A percentile compares a stretch with the other conserved stretches of the same genome.
phyloP scores from a whole-genome alignment of 2,797 vertebrate species.

The Helostoma temminkii region DNA sequence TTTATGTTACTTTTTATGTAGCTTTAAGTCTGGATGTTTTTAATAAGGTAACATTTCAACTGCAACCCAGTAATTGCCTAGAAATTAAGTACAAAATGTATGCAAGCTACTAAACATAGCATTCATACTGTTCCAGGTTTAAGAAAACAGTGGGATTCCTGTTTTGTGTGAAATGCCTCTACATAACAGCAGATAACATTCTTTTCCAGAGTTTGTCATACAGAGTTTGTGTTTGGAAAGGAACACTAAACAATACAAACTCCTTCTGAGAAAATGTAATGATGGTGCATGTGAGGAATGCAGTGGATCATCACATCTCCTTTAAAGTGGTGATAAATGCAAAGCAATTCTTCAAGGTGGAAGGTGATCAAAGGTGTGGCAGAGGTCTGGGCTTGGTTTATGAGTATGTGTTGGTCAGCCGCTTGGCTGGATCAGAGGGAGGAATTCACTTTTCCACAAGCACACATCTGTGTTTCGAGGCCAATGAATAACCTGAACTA shows the following conservation, averaged over 20 bases:
- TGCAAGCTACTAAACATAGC: too few relatives aligned
- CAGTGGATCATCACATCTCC: constrained; percentile 38
- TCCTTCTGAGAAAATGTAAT: constrained; percentile 10
- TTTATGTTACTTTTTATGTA: too few relatives aligned
- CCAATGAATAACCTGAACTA: constrained; percentile 62
- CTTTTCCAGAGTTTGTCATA: constrained; percentile 5
- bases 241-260: background rate
- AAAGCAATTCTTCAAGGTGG: constrained; percentile 57
- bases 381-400: constrained; percentile 67
- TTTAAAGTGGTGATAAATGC: constrained; percentile 71
- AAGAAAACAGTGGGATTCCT: too few relatives aligned
- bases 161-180: too few relatives aligned
- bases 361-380: constrained; percentile 74
- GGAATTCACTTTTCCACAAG: constrained; percentile 56
- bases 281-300: constrained; percentile 50
- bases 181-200: background rate
- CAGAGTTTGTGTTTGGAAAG: background rate
- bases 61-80: too few relatives aligned
- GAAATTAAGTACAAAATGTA: too few relatives aligned
- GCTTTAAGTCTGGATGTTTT: too few relatives aligned
- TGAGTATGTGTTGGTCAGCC: constrained; percentile 46
- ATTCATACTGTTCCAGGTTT: too few relatives aligned
- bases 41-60: too few relatives aligned
- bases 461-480: constrained; percentile 41
- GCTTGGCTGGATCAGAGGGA: constrained; percentile 42